Evolutionary conservation across 1,140 invertebrate genomes (phyloP).

Genomic region (Drosophila sulfurigaster): DNA sequence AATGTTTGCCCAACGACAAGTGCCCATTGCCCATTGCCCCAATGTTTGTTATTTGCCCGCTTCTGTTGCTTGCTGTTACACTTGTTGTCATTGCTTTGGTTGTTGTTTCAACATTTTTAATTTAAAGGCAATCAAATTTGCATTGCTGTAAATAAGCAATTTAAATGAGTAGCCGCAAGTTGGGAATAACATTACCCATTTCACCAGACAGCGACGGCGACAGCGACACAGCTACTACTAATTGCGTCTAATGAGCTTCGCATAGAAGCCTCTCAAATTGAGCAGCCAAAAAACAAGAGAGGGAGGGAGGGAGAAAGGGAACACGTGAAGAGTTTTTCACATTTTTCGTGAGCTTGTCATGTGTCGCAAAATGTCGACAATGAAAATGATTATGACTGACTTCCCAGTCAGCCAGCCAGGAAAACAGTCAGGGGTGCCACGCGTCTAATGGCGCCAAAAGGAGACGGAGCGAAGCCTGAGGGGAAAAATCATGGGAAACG

Average conservation of each 20-base stretch:
- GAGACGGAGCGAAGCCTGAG: background rate
- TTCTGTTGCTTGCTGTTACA: slow-evolving; percentile 14
- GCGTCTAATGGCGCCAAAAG: background rate
- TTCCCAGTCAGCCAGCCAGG: slow-evolving; percentile 37
- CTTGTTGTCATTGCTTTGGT: slow-evolving; percentile 9
- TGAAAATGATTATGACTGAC: slow-evolving; percentile 81
- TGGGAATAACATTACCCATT: slow-evolving; percentile 34
- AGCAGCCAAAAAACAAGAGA: background rate
- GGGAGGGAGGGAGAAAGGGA: background rate
- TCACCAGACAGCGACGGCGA: slow-evolving; percentile 10
- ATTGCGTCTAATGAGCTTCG: slow-evolving; percentile 72
- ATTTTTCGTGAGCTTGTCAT: slow-evolving; percentile 61
- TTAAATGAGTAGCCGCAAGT: slow-evolving; percentile 60
- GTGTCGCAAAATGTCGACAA: slow-evolving; percentile 79
- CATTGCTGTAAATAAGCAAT: slow-evolving; percentile 76
- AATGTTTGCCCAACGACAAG: slow-evolving; percentile 72
- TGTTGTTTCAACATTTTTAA: slow-evolving; percentile 45
- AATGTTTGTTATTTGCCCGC: slow-evolving; percentile 64
- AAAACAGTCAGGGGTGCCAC: slow-evolving; percentile 27
- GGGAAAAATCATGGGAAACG: slow-evolving; percentile 37
- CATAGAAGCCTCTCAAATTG: slow-evolving; percentile 39
- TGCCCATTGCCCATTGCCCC: slow-evolving; percentile 59
- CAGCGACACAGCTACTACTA: slow-evolving; percentile 43
- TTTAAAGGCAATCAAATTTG: slow-evolving; percentile 75
- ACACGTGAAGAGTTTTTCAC: slow-evolving; percentile 33